Evolutionary conservation across 2,113 vertebrate genomes (phyloP).

Genomic region (Myotis davidii): DNA sequence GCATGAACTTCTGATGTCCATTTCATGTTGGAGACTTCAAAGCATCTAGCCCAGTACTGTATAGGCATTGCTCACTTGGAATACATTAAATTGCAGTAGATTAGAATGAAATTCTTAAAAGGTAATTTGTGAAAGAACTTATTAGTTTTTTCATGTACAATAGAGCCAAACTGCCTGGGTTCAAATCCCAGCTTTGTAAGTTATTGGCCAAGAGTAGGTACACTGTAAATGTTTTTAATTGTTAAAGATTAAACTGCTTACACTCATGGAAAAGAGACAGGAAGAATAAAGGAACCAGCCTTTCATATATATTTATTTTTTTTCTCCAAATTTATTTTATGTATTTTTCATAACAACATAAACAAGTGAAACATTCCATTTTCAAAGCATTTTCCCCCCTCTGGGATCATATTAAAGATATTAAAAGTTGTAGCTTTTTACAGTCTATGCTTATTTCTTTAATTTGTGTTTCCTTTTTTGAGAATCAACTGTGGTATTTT

Average conservation of each 20-base stretch:
- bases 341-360: not conserved
- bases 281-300: not conserved
- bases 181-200: not conserved
- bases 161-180: not conserved
- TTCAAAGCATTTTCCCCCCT: not conserved
- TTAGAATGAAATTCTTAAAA: not conserved
- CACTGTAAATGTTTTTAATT: not conserved
- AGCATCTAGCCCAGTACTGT: not conserved
- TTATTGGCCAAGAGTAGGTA: not conserved
- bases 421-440: not conserved
- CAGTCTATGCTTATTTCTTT: not conserved
- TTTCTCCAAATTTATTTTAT: not conserved
- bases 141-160: not conserved
- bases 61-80: not conserved
- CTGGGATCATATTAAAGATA: not conserved
- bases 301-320: not conserved
- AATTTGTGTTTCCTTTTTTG: not conserved
- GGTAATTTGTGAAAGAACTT: not conserved
- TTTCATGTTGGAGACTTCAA: not conserved
- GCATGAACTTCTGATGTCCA: not conserved
- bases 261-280: not conserved
- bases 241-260: not conserved
- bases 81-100: not conserved
- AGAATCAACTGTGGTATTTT: not conserved
- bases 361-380: not conserved